Evolutionary conservation across 1,140 invertebrate species (phyloP).

Genomic region (Platyscapa corneri): DNA sequence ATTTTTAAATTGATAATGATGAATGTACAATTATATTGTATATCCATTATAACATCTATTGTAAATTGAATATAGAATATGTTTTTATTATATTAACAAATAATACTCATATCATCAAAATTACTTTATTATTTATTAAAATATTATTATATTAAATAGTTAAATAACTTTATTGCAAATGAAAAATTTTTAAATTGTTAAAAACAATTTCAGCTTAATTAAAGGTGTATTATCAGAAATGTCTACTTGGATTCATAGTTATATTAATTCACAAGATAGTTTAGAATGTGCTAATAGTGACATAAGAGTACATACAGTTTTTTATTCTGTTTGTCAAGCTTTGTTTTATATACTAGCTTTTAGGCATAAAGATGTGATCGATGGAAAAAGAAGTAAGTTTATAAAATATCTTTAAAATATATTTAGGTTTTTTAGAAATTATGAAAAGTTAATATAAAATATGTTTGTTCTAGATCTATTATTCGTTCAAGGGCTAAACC

Average conservation of each 20-base stretch:
- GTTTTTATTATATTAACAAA: neutral
- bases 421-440: constrained; percentile 44
- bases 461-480: constrained; percentile 80
- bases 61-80: too few relatives aligned
- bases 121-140: neutral
- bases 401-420: constrained; percentile 41
- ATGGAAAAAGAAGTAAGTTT: constrained; percentile 83
- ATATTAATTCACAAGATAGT: constrained; percentile 79
- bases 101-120: neutral
- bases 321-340: constrained; percentile 92
- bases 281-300: constrained; percentile 73
- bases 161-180: too few relatives aligned
- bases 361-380: constrained; percentile 87
- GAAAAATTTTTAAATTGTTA: too few relatives aligned
- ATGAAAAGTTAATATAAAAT: constrained; percentile 34
- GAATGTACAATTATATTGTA: too few relatives aligned
- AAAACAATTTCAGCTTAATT: constrained; percentile 75
- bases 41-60: too few relatives aligned
- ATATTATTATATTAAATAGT: too few relatives aligned
- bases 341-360: constrained; percentile 94
- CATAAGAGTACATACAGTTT: constrained; percentile 84
- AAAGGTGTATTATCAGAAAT: constrained; percentile 80
- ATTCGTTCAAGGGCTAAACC: constrained; percentile 86
- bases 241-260: constrained; percentile 83
- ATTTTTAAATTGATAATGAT: too few relatives aligned